Evolutionary conservation across 2,797 vertebrate genomes (phyloP).

Genomic region (Helicolenus hilgendorfi): DNA sequence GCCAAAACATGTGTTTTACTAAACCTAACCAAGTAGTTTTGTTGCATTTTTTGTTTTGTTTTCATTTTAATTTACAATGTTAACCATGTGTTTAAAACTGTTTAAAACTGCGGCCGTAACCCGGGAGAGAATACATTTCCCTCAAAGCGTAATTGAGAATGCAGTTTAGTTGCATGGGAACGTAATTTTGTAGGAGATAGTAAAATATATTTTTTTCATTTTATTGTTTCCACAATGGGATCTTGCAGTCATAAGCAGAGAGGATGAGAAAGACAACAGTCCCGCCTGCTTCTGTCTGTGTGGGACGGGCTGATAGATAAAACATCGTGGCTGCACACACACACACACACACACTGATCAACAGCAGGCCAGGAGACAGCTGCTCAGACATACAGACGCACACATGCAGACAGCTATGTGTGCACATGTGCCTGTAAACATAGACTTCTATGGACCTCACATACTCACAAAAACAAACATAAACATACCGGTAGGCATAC

Average conservation of each 20-base stretch:
- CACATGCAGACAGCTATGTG: not conserved
- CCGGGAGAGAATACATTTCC: no score
- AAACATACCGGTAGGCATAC: not conserved
- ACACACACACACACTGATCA: constrained; percentile 88
- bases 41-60: no score
- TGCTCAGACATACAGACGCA: not conserved
- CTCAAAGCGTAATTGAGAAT: no score
- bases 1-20: no score
- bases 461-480: constrained; percentile 9
- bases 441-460: not conserved
- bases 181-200: not conserved
- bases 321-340: constrained; percentile 86
- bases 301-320: constrained; percentile 85
- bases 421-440: not conserved
- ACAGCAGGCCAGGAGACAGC: constrained; percentile 89
- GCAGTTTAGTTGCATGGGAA: not conserved
- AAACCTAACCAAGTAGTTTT: no score
- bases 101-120: no score
- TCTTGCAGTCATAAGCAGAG: not conserved
- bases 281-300: not conserved
- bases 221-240: not conserved
- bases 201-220: not conserved
- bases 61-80: no score
- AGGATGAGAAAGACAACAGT: not conserved
- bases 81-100: fast-evolving